phyloP scores from a whole-genome alignment of 2,888 invertebrate genomes.

The Phengaris arion region DNA sequence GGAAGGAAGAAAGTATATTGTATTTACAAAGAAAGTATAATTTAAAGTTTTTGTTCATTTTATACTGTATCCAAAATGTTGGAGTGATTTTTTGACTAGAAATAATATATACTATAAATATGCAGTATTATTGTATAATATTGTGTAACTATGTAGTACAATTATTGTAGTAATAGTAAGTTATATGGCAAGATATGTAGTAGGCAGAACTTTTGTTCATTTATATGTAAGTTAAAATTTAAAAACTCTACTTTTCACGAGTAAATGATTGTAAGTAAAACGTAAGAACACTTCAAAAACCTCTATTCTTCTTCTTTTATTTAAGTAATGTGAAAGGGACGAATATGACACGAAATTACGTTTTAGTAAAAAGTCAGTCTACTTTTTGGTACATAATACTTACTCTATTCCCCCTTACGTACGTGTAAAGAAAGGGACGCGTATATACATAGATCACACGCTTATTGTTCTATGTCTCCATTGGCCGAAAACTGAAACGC shows the following conservation, averaged over 20 bases:
- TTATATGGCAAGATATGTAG: constrained; percentile 24
- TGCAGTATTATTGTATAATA: background rate
- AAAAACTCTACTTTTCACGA: background rate
- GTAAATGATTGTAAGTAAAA: background rate
- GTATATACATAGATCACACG: constrained; percentile 14
- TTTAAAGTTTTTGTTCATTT: background rate
- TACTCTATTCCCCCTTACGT: background rate
- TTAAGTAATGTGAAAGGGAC: background rate
- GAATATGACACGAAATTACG: constrained; percentile 16
- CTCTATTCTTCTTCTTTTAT: background rate
- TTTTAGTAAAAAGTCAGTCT: constrained; percentile 20
- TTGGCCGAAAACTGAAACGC: background rate
- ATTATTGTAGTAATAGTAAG: background rate
- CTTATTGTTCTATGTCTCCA: constrained; percentile 19
- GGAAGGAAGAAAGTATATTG: background rate
- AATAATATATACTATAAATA: background rate
- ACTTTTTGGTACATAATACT: background rate
- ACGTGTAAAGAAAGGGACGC: background rate
- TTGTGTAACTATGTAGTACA: background rate
- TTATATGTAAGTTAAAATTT: background rate
- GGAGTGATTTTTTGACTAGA: constrained; percentile 12
- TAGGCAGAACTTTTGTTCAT: constrained; percentile 10
- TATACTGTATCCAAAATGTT: background rate
- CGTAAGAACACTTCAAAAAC: background rate
- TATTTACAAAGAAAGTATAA: constrained; percentile 14